phyloP scores from a whole-genome alignment of 2,113 vertebrate genomes.

The Poecile atricapillus region DNA sequence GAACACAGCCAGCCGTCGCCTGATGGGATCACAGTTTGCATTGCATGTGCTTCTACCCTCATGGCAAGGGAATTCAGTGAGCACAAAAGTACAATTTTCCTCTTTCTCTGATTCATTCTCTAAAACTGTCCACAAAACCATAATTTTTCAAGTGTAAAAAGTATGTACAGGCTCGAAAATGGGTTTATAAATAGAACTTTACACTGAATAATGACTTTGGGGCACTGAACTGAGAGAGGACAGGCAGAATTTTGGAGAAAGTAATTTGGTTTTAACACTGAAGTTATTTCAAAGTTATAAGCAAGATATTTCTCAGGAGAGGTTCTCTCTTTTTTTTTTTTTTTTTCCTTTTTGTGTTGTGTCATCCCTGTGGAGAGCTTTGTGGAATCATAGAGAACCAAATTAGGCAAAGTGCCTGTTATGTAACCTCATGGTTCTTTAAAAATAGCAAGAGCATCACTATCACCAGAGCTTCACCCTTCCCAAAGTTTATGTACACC shows the following conservation, averaged over 20 bases:
- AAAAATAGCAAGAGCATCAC: slow-evolving; percentile 43
- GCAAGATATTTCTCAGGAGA: slow-evolving; percentile 59
- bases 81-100: slow-evolving; percentile 52
- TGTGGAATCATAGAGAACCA: slow-evolving; percentile 28
- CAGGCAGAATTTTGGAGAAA: slow-evolving; percentile 36
- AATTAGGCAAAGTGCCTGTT: slow-evolving; percentile 60
- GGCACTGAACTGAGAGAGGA: slow-evolving; percentile 47
- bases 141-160: slow-evolving; percentile 51
- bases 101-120: not conserved
- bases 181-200: slow-evolving; percentile 53
- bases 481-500: not conserved
- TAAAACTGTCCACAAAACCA: slow-evolving; percentile 48
- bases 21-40: slow-evolving; percentile 8
- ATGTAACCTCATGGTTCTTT: slow-evolving; percentile 43
- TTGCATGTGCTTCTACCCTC: not conserved
- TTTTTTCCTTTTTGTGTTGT: slow-evolving; percentile 17
- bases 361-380: slow-evolving; percentile 19
- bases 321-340: slow-evolving; percentile 2
- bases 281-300: slow-evolving; percentile 69
- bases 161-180: slow-evolving; percentile 20
- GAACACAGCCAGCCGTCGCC: not conserved
- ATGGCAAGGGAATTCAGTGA: slow-evolving; percentile 9
- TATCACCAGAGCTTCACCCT: not conserved
- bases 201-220: slow-evolving; percentile 51
- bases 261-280: slow-evolving; percentile 59